phyloP scores from a whole-genome alignment of 2,113 vertebrate genomes.

The Alligator sinensis region DNA sequence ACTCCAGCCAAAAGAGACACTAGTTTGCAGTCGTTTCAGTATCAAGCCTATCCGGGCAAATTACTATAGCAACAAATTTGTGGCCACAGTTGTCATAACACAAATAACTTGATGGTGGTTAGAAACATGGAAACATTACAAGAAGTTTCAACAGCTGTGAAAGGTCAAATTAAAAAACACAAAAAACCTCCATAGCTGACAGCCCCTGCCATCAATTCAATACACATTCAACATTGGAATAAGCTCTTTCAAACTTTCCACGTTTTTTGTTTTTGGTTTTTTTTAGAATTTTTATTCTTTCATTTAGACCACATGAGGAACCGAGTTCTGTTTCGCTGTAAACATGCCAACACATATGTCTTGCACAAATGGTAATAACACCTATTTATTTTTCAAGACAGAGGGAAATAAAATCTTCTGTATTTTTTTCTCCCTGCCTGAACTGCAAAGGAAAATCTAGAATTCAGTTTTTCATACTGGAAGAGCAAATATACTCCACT shows the following conservation, averaged over 20 bases:
- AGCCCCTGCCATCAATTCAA: conserved; percentile 21
- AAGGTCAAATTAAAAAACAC: background rate
- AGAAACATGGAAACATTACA: background rate
- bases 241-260: background rate
- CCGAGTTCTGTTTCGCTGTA: background rate
- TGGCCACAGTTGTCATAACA: background rate
- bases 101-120: background rate
- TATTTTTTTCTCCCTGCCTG: conserved; percentile 36
- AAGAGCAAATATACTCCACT: conserved; percentile 35
- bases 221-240: background rate
- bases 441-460: conserved; percentile 5
- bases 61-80: background rate
- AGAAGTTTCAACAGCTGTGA: background rate
- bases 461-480: conserved; percentile 16
- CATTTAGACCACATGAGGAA: background rate
- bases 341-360: background rate
- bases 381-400: background rate
- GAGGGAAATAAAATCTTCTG: background rate
- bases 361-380: background rate
- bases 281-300: background rate
- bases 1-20: background rate
- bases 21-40: background rate
- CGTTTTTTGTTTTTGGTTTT: background rate
- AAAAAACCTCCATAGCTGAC: background rate
- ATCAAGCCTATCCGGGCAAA: background rate